A percentile compares a stretch with the other conserved stretches of the same genome.
phyloP scores from a whole-genome alignment of 2,113 vertebrate genomes.

The Lamprotornis superbus region DNA sequence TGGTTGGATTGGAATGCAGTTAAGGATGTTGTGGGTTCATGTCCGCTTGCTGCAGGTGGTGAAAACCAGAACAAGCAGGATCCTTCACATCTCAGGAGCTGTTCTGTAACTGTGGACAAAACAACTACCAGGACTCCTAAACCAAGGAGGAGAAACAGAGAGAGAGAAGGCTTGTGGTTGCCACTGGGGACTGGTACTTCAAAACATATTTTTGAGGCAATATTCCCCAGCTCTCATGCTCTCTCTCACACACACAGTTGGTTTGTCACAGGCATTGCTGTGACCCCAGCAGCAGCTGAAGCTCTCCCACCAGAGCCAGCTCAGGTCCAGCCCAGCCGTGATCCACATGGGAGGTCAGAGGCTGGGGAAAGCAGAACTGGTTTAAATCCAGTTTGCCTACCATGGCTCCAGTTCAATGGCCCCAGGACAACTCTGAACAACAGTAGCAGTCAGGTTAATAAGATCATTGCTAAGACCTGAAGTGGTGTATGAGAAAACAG shows the following conservation, averaged over 20 bases:
- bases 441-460: background rate
- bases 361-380: background rate
- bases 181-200: background rate
- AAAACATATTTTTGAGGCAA: background rate
- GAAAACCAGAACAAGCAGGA: constrained; percentile 43
- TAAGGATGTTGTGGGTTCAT: constrained; percentile 27
- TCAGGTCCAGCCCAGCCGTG: background rate
- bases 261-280: background rate
- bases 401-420: background rate
- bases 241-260: background rate
- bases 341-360: background rate
- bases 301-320: background rate
- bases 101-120: background rate
- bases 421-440: background rate
- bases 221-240: background rate
- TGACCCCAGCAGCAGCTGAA: background rate
- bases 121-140: background rate
- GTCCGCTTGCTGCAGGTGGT: constrained; percentile 43
- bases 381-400: background rate
- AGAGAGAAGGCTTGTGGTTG: background rate
- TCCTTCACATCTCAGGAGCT: background rate
- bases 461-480: background rate
- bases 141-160: background rate
- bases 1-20: constrained; percentile 47
- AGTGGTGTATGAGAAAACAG: background rate